These are phyloP conservation scores for Pseudoatta argentina DNA, from an alignment of 1,140 invertebrate species.

Conservation along the genomic window DNA sequence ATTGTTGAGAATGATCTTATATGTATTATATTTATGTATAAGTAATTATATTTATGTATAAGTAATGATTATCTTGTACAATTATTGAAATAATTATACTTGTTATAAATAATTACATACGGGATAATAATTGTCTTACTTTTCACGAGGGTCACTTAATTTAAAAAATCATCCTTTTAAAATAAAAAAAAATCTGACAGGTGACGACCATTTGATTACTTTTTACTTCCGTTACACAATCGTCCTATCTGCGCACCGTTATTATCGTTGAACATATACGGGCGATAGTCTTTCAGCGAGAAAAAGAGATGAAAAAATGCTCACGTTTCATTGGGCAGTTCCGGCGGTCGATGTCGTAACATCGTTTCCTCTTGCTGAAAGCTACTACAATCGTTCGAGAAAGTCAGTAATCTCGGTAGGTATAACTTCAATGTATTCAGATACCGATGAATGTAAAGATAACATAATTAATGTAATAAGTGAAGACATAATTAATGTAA, in stretches of 20 bases:
- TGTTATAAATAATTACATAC: background rate
- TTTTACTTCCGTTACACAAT: constrained; percentile 49
- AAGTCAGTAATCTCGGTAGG: background rate
- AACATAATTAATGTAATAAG: background rate
- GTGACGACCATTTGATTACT: constrained; percentile 1
- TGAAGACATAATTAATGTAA: background rate
- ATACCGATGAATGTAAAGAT: background rate
- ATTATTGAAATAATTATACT: constrained; percentile 9
- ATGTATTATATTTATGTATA: background rate
- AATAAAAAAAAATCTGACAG: background rate
- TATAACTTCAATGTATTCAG: background rate
- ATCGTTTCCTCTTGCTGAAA: constrained; percentile 45
- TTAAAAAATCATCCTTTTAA: background rate
- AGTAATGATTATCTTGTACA: background rate
- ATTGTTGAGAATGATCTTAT: background rate
- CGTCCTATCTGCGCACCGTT: background rate
- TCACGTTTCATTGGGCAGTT: constrained; percentile 36
- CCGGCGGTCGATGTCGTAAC: constrained; percentile 27
- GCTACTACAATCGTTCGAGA: background rate
- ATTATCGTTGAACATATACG: constrained; percentile 42
- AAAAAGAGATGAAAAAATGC: constrained; percentile 10
- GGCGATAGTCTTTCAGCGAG: background rate
- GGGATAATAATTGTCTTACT: background rate
- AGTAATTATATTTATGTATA: background rate
- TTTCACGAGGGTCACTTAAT: background rate